A percentile compares a stretch with the other conserved stretches of the same genome.
Conservation (phyloP, 2,888 invertebrate species). For the Polia nebulosa region DNA sequence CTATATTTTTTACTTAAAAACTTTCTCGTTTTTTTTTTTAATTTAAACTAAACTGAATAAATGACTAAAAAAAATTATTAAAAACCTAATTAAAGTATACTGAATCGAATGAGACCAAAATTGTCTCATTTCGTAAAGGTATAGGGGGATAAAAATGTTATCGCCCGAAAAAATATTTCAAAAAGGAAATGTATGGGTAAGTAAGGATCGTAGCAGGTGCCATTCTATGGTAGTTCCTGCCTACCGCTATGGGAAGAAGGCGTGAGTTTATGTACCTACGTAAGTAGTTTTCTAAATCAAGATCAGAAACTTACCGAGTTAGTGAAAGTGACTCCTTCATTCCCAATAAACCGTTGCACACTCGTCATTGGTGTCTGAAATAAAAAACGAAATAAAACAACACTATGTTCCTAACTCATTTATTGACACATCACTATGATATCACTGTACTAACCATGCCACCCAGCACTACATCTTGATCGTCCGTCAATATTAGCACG, state of each 20-base stretch:
- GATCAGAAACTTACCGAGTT: conserved; percentile 93
- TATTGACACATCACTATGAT: conserved; percentile 73
- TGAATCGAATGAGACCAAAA: too few species aligned
- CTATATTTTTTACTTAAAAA: too few species aligned
- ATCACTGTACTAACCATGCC: conserved; percentile 92
- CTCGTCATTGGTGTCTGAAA: conserved; percentile 93
- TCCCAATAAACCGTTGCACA: conserved; percentile 91
- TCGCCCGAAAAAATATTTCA: too few species aligned
- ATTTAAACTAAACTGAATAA: too few species aligned
- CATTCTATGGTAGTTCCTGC: background rate
- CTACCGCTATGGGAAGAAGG: background rate
- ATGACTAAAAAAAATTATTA: too few species aligned
- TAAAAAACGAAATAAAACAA: conserved; percentile 72
- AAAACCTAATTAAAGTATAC: too few species aligned
- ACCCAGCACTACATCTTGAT: conserved; percentile 95
- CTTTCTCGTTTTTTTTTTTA: too few species aligned
- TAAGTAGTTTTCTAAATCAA: background rate
- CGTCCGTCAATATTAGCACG: conserved; percentile 95
- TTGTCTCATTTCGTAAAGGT: too few species aligned
- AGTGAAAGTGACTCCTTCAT: conserved; percentile 92
- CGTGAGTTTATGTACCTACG: background rate
- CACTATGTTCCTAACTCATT: conserved; percentile 75
- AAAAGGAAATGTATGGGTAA: too few species aligned
- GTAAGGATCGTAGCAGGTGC: background rate
- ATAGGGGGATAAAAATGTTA: too few species aligned